phyloP scores from a whole-genome alignment of 2,888 invertebrate genomes.

The Molorchus minor region DNA sequence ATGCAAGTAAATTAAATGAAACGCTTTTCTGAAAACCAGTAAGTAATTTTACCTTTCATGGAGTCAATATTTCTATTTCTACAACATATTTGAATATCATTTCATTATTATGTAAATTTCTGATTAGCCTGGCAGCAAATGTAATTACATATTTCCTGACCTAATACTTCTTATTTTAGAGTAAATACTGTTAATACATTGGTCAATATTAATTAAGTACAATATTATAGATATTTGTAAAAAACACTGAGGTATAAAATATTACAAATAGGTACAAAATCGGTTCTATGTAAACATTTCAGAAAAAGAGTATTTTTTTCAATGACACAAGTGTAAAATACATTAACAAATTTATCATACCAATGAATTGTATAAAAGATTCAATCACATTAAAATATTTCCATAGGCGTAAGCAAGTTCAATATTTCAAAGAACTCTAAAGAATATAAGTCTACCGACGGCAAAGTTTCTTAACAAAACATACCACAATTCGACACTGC shows the following conservation, averaged over 20 bases:
- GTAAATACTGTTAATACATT: conserved; percentile 55
- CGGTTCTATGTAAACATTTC: conserved; percentile 39
- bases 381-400: conserved; percentile 29
- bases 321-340: conserved; percentile 39
- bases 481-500: conserved; percentile 25
- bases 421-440: conserved; percentile 13
- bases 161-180: conserved; percentile 40
- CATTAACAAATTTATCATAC: conserved; percentile 32
- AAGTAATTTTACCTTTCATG: no score
- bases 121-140: conserved; percentile 33
- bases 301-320: conserved; percentile 43
- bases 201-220: conserved; percentile 57
- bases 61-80: no score
- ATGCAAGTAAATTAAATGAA: no score
- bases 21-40: no score
- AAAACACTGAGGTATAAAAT: conserved; percentile 60
- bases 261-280: conserved; percentile 57
- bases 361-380: conserved; percentile 33
- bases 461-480: conserved; percentile 37
- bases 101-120: no score
- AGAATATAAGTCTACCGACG: conserved; percentile 31
- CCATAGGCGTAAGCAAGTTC: conserved; percentile 24
- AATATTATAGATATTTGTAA: conserved; percentile 51
- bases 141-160: conserved; percentile 41
- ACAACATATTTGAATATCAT: no score